Evolutionary conservation across 2,113 vertebrate species (phyloP), one percentile per base, ranked within the genome.

Genomic region (Vimba vimba): DNA sequence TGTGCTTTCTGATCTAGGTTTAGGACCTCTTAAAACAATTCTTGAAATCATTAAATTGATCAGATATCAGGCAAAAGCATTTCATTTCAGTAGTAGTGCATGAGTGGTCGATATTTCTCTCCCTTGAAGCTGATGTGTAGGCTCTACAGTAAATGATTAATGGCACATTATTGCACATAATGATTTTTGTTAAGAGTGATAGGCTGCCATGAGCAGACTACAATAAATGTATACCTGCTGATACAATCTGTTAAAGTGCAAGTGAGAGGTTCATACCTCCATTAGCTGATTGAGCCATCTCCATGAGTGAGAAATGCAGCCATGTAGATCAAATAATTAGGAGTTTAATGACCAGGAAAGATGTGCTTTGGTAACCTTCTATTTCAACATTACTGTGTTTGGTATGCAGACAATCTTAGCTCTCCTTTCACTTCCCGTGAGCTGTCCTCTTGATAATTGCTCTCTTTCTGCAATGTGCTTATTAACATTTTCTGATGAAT

Each of bases 301-400:
- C 80, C 27, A 15, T 17, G 80, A 69, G 45, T 8, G 45, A 82
- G 80, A 52, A 69, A 82, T 82, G 62, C 17, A 50, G 45, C n/a
- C 79, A 68, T 50, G 79, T 23, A 66, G 60, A 50, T 50, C 0
- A 57, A 33, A n/a, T 82, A 10, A 69, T 82, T 69, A 82, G 45
- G 25, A 52, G 17, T 45, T 68, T 82, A 82, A 82, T 82, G 80
- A 82, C 62, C 19, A 52, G n/a, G 60, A 80, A 33, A 50, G 60
- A 68, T 33, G 19, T 68, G 45, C 45, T 69, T 66, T 52, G 62
- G 25, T 82, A 52, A 69, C 62, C 25, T 68, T 66, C 10, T 36
- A 19, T 47, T 64, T 33, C 27, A 69, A 36, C 17, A 52, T 55
- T n/a, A 52, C 6, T 30, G 47, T 12, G 62, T 47, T 82, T 23